phyloP scores from a whole-genome alignment of 37 sponge, comb jelly and placozoan species.

The Geodia barretti region DNA sequence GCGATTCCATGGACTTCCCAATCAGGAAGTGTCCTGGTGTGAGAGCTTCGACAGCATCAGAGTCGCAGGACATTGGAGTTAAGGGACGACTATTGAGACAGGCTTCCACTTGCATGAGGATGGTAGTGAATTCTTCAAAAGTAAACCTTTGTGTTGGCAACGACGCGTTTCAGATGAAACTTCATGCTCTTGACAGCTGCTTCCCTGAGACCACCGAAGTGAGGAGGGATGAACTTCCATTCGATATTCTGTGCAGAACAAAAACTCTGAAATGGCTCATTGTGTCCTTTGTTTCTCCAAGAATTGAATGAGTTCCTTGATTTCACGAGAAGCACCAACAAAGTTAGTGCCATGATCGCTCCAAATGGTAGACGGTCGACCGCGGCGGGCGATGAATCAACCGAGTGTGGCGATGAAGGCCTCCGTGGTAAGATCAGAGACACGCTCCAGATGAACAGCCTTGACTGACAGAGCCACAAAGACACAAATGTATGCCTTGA shows the following conservation, averaged over 20 bases:
- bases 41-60: slow-evolving; percentile 37
- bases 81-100: slow-evolving; percentile 39
- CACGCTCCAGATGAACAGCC: slow-evolving; percentile 47
- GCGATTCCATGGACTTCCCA: slow-evolving; percentile 23
- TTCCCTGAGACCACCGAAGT: slow-evolving; percentile 30
- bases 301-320: slow-evolving; percentile 32
- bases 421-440: slow-evolving; percentile 36
- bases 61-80: neutral
- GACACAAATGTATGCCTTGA: slow-evolving; percentile 30
- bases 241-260: neutral
- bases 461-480: slow-evolving; percentile 42
- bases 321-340: slow-evolving; percentile 17
- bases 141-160: neutral
- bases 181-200: slow-evolving; percentile 35
- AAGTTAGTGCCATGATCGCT: slow-evolving; percentile 63
- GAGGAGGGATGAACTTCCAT: slow-evolving; percentile 45
- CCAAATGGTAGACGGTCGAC: slow-evolving; percentile 38
- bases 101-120: slow-evolving; percentile 37
- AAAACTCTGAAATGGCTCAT: slow-evolving; percentile 20
- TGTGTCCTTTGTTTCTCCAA: slow-evolving; percentile 17
- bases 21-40: slow-evolving; percentile 56
- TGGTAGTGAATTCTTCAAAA: slow-evolving; percentile 31
- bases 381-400: slow-evolving; percentile 28
- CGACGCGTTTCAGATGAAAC: no score
- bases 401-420: slow-evolving; percentile 35